Evolutionary conservation across 2,888 invertebrate genomes (phyloP).

Genomic region (Incurvaria masculella): DNA sequence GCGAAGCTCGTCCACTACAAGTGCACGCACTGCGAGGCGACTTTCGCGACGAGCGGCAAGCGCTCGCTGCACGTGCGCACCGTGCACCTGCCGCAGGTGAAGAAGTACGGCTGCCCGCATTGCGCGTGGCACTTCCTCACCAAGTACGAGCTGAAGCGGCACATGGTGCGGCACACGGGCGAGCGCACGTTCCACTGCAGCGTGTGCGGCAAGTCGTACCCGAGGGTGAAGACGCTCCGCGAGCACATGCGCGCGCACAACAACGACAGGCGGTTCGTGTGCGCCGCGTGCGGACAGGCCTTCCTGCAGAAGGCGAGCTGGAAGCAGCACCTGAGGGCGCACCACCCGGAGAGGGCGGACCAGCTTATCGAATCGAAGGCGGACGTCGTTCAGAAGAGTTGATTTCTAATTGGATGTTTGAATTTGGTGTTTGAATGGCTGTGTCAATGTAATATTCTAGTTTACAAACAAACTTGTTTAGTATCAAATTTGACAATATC

Average conservation of each 20-base stretch:
- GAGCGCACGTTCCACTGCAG: slow-evolving; percentile 35
- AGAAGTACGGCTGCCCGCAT: slow-evolving; percentile 29
- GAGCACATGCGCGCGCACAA: slow-evolving; percentile 38
- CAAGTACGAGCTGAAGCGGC: slow-evolving; percentile 38
- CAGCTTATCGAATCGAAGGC: not conserved
- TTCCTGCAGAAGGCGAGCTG: slow-evolving; percentile 28
- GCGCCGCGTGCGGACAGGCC: slow-evolving; percentile 27
- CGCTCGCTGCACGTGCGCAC: slow-evolving; percentile 34
- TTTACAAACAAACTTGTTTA: no score
- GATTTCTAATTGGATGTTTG: no score
- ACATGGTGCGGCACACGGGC: slow-evolving; percentile 38
- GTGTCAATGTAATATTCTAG: no score
- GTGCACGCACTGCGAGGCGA: slow-evolving; percentile 34
- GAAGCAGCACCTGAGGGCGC: slow-evolving; percentile 25
- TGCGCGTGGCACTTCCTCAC: slow-evolving; percentile 44
- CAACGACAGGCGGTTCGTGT: slow-evolving; percentile 28
- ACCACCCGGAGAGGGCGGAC: slow-evolving; percentile 25
- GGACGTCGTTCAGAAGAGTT: not conserved
- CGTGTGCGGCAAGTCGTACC: slow-evolving; percentile 36
- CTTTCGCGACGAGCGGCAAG: slow-evolving; percentile 42
- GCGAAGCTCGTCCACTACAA: slow-evolving; percentile 35
- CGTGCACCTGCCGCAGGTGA: slow-evolving; percentile 34
- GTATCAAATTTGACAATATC: no score
- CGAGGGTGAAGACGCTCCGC: slow-evolving; percentile 30
- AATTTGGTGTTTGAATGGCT: no score